Conservation (phyloP, 2,113 vertebrate genomes). For the Varanus salvator region DNA sequence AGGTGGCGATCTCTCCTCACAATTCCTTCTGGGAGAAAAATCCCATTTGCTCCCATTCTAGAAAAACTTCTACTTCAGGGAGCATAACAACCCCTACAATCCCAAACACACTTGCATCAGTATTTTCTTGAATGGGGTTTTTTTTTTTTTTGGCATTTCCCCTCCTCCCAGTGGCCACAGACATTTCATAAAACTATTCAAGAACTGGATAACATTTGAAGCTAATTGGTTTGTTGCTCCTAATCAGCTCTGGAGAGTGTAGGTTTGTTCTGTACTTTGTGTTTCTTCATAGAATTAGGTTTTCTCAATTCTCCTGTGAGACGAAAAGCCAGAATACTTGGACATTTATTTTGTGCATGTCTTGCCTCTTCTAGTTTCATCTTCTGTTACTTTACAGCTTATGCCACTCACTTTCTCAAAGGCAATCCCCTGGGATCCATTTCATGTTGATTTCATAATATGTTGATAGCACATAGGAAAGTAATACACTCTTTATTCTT, state of each 20-base stretch:
- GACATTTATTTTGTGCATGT: background rate
- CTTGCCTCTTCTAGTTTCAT: background rate
- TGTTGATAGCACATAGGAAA: background rate
- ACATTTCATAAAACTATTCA: constrained; percentile 1
- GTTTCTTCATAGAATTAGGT: background rate
- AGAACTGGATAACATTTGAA: constrained; percentile 24
- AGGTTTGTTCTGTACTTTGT: background rate
- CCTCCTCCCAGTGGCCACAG: background rate
- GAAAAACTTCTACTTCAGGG: background rate
- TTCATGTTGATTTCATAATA: background rate
- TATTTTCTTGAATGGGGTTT: background rate
- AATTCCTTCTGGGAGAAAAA: background rate
- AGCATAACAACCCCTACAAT: background rate
- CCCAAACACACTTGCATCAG: background rate
- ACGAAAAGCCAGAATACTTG: background rate
- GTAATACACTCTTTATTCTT: background rate
- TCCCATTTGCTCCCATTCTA: background rate
- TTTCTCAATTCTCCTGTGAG: constrained; percentile 4
- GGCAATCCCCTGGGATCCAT: background rate
- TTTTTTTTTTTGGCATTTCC: background rate
- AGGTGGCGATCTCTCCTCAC: constrained; percentile 68
- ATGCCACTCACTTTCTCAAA: background rate
- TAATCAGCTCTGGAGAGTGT: constrained; percentile 4
- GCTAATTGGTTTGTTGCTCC: background rate
- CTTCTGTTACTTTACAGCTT: background rate